Conservation (phyloP, 2,113 vertebrate species). For the Dromiciops gliroides region DNA sequence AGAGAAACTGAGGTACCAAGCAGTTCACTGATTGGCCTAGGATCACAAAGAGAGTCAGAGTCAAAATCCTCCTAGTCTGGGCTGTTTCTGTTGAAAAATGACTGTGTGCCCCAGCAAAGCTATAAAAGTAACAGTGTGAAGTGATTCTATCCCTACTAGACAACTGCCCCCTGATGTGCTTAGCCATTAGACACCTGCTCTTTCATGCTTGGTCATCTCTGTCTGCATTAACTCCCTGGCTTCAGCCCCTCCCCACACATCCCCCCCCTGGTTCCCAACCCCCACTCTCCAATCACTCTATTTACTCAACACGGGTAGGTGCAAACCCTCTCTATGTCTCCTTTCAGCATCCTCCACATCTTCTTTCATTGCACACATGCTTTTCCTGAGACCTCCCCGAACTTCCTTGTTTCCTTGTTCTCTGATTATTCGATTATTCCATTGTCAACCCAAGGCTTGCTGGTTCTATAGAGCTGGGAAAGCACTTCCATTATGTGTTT, state of each 20-base stretch:
- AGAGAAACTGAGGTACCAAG: not conserved
- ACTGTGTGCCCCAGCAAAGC: not conserved
- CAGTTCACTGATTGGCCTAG: too few relatives aligned
- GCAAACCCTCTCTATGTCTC: too few relatives aligned
- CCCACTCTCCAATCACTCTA: not conserved
- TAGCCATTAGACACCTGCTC: not conserved
- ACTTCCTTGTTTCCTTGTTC: not conserved
- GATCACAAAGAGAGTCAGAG: not conserved
- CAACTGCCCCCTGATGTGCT: not conserved
- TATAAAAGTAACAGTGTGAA: not conserved
- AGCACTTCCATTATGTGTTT: not conserved
- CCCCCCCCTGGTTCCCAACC: not conserved
- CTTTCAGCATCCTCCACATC: not conserved
- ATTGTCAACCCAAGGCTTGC: not conserved
- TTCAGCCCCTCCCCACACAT: not conserved
- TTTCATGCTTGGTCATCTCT: not conserved
- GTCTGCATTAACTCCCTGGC: not conserved
- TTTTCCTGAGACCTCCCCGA: not conserved
- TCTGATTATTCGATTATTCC: not conserved
- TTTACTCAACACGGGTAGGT: not conserved
- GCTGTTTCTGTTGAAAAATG: not conserved
- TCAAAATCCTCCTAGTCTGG: not conserved
- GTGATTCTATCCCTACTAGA: not conserved
- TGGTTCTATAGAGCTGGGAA: not conserved
- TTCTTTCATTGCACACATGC: rapidly evolving